A percentile compares a stretch with the other conserved stretches of the same genome.
phyloP scores from a whole-genome alignment of 1,140 invertebrate genomes.

The Hydropsyche tenuis region DNA sequence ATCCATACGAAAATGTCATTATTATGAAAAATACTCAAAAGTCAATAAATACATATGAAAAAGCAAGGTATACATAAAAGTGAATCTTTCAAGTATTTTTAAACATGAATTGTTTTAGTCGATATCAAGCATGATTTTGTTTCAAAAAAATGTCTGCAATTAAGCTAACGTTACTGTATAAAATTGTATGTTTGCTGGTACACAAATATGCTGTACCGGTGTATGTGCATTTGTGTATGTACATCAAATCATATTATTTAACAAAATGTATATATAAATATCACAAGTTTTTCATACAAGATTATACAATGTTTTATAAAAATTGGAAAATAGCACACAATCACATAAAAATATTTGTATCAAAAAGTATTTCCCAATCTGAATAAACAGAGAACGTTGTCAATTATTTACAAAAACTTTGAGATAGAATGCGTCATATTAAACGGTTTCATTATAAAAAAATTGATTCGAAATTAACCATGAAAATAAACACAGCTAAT shows the following conservation, averaged over 20 bases:
- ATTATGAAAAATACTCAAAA: no score
- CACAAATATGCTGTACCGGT: background rate
- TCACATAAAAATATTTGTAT: conserved; percentile 19
- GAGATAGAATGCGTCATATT: background rate
- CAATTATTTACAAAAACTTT: conserved; percentile 6
- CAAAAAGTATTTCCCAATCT: conserved; percentile 13
- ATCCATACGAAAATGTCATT: no score
- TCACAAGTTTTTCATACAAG: conserved; percentile 13
- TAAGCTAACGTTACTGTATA: background rate
- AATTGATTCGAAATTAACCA: no score
- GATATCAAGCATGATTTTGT: no score
- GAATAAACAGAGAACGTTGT: conserved; percentile 1
- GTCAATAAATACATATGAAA: no score
- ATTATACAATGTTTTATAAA: conserved; percentile 14
- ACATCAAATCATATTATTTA: background rate
- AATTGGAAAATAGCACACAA: conserved; percentile 21
- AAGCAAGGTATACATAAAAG: no score
- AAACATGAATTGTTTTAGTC: no score
- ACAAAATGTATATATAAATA: conserved; percentile 18
- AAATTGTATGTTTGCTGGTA: background rate
- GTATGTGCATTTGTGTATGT: background rate
- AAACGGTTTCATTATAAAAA: no score
- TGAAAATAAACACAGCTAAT: no score
- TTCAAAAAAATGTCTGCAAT: no score
- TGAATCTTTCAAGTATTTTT: no score